Conservation (phyloP, 2,888 invertebrate genomes). For the Silvanus unidentatus region DNA sequence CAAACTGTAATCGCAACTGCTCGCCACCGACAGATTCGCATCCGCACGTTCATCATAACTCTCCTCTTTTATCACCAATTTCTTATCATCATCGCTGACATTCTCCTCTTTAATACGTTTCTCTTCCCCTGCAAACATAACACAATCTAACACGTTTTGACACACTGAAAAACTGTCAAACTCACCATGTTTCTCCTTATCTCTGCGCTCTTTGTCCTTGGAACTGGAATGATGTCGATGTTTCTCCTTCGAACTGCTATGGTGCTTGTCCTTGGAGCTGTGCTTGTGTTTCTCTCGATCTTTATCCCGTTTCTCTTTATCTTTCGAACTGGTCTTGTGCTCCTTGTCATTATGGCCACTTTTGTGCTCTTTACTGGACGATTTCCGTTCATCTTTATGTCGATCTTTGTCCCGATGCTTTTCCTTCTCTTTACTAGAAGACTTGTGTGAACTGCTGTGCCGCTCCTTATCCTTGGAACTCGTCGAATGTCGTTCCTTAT, state of each 20-base stretch:
- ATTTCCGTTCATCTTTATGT: slow-evolving; percentile 37
- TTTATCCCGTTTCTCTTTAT: slow-evolving; percentile 39
- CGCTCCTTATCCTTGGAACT: slow-evolving; percentile 52
- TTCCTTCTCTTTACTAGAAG: slow-evolving; percentile 34
- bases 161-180: no score
- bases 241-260: slow-evolving; percentile 44
- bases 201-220: slow-evolving; percentile 57
- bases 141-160: slow-evolving; percentile 12
- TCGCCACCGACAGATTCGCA: slow-evolving; percentile 39
- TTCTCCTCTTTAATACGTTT: slow-evolving; percentile 30
- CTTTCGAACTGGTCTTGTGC: slow-evolving; percentile 31
- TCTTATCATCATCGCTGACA: slow-evolving; percentile 42
- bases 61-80: slow-evolving; percentile 42
- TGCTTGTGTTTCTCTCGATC: slow-evolving; percentile 36
- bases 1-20: slow-evolving; percentile 66
- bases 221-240: slow-evolving; percentile 36
- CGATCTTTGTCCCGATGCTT: slow-evolving; percentile 33
- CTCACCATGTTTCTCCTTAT: slow-evolving; percentile 34
- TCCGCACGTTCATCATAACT: slow-evolving; percentile 34
- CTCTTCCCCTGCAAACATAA: neutral
- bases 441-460: slow-evolving; percentile 36
- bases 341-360: slow-evolving; percentile 40
- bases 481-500: slow-evolving; percentile 37
- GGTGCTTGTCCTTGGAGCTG: slow-evolving; percentile 42
- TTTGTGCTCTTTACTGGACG: slow-evolving; percentile 21